phyloP scores from a whole-genome alignment of 2,797 vertebrate species.

The Diglossa cyanea region DNA sequence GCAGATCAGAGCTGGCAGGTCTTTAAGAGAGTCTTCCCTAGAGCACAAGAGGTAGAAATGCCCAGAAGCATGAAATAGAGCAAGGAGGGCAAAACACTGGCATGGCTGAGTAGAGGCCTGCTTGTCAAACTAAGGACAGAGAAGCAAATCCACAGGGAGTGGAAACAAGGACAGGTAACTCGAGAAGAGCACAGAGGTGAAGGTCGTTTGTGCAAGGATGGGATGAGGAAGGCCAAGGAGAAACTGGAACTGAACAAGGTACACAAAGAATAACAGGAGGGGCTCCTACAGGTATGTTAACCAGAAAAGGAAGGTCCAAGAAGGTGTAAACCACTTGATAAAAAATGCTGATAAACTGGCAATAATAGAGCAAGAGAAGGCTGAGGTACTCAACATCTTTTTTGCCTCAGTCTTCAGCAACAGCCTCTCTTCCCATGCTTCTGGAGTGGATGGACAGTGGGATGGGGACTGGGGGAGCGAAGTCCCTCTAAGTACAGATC shows the following conservation, averaged over 20 bases:
- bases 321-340: not conserved
- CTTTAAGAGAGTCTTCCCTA: not conserved
- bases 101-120: not conserved
- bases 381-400: not conserved
- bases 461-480: not conserved
- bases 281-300: not conserved
- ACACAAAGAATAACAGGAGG: not conserved
- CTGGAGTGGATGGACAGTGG: not conserved
- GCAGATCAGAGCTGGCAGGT: not conserved
- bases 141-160: not conserved
- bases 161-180: not conserved
- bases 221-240: not conserved
- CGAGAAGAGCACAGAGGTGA: not conserved
- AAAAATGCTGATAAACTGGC: not conserved
- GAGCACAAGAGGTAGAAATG: not conserved
- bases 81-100: not conserved
- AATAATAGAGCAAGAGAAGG: not conserved
- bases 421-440: not conserved
- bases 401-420: not conserved
- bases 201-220: rapidly evolving
- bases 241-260: not conserved
- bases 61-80: not conserved
- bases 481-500: not conserved
- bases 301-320: not conserved
- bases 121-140: not conserved